A percentile compares a stretch with the other conserved stretches of the same genome.
These are phyloP conservation scores for Erinaceus europaeus DNA, from an alignment of 2,113 vertebrate species.

Conservation along the genomic window DNA sequence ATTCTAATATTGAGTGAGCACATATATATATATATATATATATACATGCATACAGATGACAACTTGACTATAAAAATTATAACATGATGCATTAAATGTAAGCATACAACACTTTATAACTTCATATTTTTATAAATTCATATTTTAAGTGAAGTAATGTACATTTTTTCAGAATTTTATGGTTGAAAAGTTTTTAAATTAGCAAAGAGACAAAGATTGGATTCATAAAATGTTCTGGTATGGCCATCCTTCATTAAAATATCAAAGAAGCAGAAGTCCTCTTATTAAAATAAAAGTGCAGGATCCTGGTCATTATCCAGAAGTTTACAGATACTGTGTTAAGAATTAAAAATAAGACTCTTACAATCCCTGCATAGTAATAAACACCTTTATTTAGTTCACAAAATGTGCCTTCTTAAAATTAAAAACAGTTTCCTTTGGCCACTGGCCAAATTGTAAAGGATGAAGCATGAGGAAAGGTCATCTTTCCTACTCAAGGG, in stretches of 20 bases:
- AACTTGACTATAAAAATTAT: too few species aligned
- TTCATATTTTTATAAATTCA: too few species aligned
- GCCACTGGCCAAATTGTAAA: too few species aligned
- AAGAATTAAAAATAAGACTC: too few species aligned
- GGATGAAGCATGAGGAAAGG: background rate
- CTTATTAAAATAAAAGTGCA: background rate
- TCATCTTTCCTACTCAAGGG: background rate
- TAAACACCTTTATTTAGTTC: background rate
- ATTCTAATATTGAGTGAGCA: constrained; percentile 8
- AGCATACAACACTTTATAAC: too few species aligned
- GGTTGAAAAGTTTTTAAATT: background rate
- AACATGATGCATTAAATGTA: too few species aligned
- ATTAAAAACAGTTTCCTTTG: constrained; percentile 32
- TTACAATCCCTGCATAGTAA: too few species aligned
- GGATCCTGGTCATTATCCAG: background rate
- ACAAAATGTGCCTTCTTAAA: constrained; percentile 11
- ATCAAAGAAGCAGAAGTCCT: background rate
- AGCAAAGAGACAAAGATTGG: background rate
- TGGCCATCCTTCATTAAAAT: background rate
- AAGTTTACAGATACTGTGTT: background rate
- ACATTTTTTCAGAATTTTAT: background rate
- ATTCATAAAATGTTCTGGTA: background rate
- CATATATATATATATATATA: too few species aligned
- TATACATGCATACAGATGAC: too few species aligned
- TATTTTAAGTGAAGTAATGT: constrained; percentile 8